Evolutionary conservation across 2,888 invertebrate genomes (phyloP), one percentile per base, ranked within the genome.

Genomic region (Ectobius pallidus): DNA sequence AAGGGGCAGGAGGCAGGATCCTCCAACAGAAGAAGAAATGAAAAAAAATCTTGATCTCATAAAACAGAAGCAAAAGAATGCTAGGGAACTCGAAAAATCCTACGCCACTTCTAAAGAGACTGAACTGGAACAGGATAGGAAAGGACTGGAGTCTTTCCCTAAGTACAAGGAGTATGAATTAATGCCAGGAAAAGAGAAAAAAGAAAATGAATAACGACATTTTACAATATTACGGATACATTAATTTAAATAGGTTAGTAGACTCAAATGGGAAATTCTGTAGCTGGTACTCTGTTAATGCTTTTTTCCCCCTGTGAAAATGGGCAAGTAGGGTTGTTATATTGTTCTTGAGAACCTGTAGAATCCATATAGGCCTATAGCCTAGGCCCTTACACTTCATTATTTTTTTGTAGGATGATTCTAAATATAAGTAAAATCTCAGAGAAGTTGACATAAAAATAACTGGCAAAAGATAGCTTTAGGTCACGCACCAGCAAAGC

Each of bases 11-110:
- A 86, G 90, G 77, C 79, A 78, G 1, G 86, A 88, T 0, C 90
- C 93, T 55, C 95, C 95, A 0, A 86, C 89, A 0, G 87, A 86
- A 74, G 91, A 92, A 75, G 95, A 95, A 83, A 84, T 95, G 9
- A 83, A 87, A 11, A 85, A 84, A 77, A 95, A 93, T 83, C 81
- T 90, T 55, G 88, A 90, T 18, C 85, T 93, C 49, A 91, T 92
- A 81, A 82, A 91, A 78, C 81, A 88, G 81, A 95, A 94, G 78
- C 91, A 92, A 79, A 82, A 86, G 55, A 95, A 94, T 85, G 94
- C 94, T 1, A 87, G 87, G 2, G 87, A 88, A 80, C 81, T 94
- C 72, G 91, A 92, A 75, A 81, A 83, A 0, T 86, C 88, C 78
- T 87, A 87, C 77, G 82, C 86, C 6, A 34, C 52, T 11, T n/a